Evolutionary conservation across 2,113 vertebrate genomes (phyloP), one percentile per base, ranked within the genome.

Genomic region (Cavia aperea): DNA sequence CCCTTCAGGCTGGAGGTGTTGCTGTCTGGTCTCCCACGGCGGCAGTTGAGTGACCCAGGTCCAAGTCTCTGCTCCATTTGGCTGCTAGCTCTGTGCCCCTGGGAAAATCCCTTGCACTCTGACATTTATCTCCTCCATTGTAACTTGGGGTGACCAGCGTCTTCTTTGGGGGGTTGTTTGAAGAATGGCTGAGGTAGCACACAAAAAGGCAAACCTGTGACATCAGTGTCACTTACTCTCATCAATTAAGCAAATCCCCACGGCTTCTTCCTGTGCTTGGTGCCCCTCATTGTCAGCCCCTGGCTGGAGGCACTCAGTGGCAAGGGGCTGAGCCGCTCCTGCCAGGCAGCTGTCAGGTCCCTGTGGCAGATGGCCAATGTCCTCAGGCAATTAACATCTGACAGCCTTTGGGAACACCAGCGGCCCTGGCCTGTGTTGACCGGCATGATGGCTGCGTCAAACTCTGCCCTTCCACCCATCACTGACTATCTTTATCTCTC

Each of bases 321-420:
- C 68, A 7, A 79, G 81, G 43, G 4, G 23, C 43, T 11, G 1
- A 0, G 7, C 63, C 16, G 72, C 58, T 60, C 79, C 81, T 89
- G 81, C 77, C 56, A 26, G 87, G 62, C 95, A 54, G 81, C 96
- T 94, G 88, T 82, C 94, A 19, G 58, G 29, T 39, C 90, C 86
- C n/a, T 19, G 21, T 83, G 87, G 92, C 95, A 95, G 96, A 95
- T 95, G 94, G 93, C 89, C 93, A 91, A 89, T 7, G 1, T 88
- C 58, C 65, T 62, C 49, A 4, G 19, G 54, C 79, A 91, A 73
- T 95, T 91, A 91, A 81, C 86, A 78, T 86, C 26, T 60, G 83
- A 95, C 39, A 56, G 51, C 56, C 86, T 87, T 89, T 68, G 81
- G 94, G 96, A 77, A 62, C 36, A 13, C 36, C 2, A 51, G 26